Evolutionary conservation across 2,113 vertebrate species (phyloP), one percentile per base, ranked within the genome.

Genomic region (Chroicocephalus ridibundus): DNA sequence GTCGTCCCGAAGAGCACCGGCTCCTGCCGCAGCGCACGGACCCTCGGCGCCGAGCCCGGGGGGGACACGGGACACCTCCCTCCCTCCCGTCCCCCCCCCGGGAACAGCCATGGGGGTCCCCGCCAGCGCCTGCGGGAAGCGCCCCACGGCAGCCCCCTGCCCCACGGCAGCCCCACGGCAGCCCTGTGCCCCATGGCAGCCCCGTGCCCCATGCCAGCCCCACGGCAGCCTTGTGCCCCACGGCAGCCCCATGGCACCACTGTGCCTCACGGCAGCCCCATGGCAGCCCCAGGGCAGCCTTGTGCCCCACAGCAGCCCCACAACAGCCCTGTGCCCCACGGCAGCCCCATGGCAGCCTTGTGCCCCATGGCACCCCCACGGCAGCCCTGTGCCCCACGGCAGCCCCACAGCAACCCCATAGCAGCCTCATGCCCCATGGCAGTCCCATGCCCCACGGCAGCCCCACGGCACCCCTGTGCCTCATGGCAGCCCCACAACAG

Each of bases 1-100:
- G 98, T 99, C 0, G 99, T 99, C 26, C 98, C 99, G 10, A 99
- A 99, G 78, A 99, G 97, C 87, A 99, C 98, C 0, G 99, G 99
- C 93, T 99, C 99, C 99, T 99, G 96, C 1, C 3, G 36, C 16
- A 8, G 20, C 6, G 2, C 2, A 21, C 0, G 1, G 4, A 22
- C 38, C 24, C 24, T 94, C 68, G 61, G 88, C 12, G 0, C 29
- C 1, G 9, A n/a, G 46, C 34, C 19, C 19, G 11, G 3, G 4
- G 40, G 13, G 42, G 42, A 13, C 12, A 2, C 40, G 38, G 38
- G 38, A 38, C 38, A 38, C 38, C 38, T 38, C 38, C 17, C 40
- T 18, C 58, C 42, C 24, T n/a, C 13, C 42, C 15, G 44, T 17
- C 27, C 40, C 51, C 9, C 6, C 24, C 68, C 27, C 4, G 2